Base-by-base conservation (phyloP, 2,888 invertebrate species). In the Drosophila multiciliata region DNA sequence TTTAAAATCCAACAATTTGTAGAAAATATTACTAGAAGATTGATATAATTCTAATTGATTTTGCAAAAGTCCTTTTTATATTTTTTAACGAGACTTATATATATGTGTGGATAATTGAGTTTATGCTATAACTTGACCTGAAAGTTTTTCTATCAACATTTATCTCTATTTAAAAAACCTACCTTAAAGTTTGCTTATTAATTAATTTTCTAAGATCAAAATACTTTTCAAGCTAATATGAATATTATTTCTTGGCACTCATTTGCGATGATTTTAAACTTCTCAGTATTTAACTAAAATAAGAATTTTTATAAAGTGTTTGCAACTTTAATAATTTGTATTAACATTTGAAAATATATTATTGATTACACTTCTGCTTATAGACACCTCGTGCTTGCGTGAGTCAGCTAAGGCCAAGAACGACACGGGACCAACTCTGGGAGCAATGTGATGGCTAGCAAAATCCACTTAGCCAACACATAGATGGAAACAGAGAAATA, bases 401-500 rank as follows among this genome's bases (percentile, higher is more conserved):
- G 38, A 36, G 12, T 32, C 40, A 57, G 20, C 20, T 11, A 26
- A 32, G 5, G 17, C 36, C 26, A 12, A n/a, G 20, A 29, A 32
- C 40, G 8, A 17, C 23, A 36, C 45, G 45, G 12, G 36, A 4
- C 23, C 57, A 58, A 23, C 57, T 32, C 57, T 58, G 20, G 45
- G 8, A 1, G 8, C 20, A 35, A 20, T 36, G 7, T 12, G 26
- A n/a, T 35, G 42, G 54, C 45, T 40, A 26, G 32, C 61, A 77
- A 23, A 23, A 71, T 72, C 54, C 75, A 71, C 58, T 75, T 76
- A 58, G 52, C 32, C 48, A 35, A 57, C 23, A 45, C 4, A 45
- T 15, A 45, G 20, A 45, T 45, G 26, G 59, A 42, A 49, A 53
- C 38, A 58, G 42, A 54, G 23, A 11, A 8, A 17, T 3, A 54